Evolutionary conservation across 2,797 vertebrate genomes (phyloP).

Genomic region (Fratercula arctica): DNA sequence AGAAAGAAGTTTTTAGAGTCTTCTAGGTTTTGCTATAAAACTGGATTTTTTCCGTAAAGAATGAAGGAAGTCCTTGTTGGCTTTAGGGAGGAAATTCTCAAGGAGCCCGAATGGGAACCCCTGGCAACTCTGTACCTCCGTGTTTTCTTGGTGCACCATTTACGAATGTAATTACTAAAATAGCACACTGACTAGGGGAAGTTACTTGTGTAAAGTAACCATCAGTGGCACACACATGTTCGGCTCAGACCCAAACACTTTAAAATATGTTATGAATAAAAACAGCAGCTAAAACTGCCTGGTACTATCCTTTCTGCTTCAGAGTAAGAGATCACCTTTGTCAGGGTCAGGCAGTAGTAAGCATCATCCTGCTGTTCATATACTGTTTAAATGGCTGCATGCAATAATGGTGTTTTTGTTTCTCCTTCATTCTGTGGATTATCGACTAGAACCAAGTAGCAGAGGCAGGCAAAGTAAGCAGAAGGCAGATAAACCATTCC

Average conservation of each 20-base stretch:
- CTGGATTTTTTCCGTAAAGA: background rate
- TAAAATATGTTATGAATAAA: background rate
- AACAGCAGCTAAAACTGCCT: background rate
- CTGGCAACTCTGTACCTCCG: background rate
- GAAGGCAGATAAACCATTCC: background rate
- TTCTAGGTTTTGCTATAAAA: background rate
- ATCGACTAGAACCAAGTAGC: background rate
- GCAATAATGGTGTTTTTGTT: background rate
- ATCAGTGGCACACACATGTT: background rate
- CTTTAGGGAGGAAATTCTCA: background rate
- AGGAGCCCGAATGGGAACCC: background rate
- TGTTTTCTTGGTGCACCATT: background rate
- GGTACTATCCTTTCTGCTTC: background rate
- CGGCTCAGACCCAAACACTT: background rate
- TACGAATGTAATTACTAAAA: background rate
- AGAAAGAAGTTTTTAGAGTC: background rate
- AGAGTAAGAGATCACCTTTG: background rate
- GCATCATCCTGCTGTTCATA: background rate
- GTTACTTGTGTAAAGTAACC: background rate
- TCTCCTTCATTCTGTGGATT: background rate
- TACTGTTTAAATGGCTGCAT: background rate
- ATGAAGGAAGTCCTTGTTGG: background rate
- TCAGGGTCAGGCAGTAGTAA: background rate
- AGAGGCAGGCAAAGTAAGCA: background rate
- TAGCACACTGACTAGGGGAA: background rate